Base-by-base conservation (phyloP, 2,888 invertebrate species). In the Drosophila ustulata region DNA sequence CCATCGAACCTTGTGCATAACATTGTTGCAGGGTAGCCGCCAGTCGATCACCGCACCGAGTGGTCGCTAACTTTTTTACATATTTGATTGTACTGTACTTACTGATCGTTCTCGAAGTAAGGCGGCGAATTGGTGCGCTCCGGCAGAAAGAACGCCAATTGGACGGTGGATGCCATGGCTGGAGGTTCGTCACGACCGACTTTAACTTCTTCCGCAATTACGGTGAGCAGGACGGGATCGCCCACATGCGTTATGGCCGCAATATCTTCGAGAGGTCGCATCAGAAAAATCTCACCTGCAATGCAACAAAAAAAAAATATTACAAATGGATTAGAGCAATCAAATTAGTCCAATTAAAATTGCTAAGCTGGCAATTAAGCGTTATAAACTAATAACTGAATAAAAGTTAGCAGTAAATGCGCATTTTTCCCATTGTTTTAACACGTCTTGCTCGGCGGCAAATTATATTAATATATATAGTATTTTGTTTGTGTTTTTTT, bases 201-300 rank as follows among this genome's bases (percentile, higher is more conserved):
- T 79, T 96, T 94, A 69, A 97, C 96, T 93, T 97, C 97, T 91
- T 97, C 97, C 3, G 97, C 97, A 53, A 97, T 95, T 56, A 97
- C 96, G 1, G 96, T 96, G 71, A 97, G 94, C 52, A 97, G 93
- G 62, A 97, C 96, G 3, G 97, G 97, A 62, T 96, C 95, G 55
- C 96, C 96, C n/a, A 96, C 95, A 89, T 96, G 96, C 13, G 96
- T 96, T 82, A 96, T 96, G 61, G 96, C 95, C 59, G 96, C 95
- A 77, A 97, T 94, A 89, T 97, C 96, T 78, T 96, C 95, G 32
- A 97, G 93, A 0, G 97, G 96, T 77, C 95, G 94, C 75, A 95
- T 93, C 75, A 96, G 91, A 75, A 93, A 94, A 71, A 96, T 94
- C 93, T 95, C 95, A 66, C 96, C 96, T 96, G 90, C 46, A 93